Evolutionary conservation across 2,113 vertebrate species (phyloP).

Genomic region (Tichodroma muraria): DNA sequence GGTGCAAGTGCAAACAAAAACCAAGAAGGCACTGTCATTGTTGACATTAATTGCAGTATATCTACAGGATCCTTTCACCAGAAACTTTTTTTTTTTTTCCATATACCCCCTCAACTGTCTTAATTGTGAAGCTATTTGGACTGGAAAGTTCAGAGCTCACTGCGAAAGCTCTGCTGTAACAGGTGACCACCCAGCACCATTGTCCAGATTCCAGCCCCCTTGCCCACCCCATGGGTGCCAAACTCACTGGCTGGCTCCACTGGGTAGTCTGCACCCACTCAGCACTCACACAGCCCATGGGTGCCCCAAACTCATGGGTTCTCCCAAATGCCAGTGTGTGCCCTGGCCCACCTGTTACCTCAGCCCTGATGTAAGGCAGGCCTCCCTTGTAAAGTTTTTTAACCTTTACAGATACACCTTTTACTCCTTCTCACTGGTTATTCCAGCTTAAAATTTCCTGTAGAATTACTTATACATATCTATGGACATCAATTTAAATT

Average conservation of each 20-base stretch:
- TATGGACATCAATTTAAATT: neutral
- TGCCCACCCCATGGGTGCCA: fast-evolving
- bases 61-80: neutral
- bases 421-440: neutral
- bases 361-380: neutral
- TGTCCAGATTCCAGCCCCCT: fast-evolving
- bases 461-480: neutral
- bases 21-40: neutral
- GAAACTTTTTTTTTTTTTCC: fast-evolving
- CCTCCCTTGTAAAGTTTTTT: neutral
- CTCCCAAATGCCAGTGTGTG: fast-evolving
- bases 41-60: neutral
- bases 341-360: fast-evolving
- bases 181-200: fast-evolving
- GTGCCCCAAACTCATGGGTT: neutral
- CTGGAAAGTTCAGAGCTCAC: neutral
- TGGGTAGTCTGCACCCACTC: neutral
- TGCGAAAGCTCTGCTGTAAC: neutral
- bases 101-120: neutral
- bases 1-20: neutral
- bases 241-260: fast-evolving
- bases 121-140: neutral
- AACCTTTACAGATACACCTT: neutral
- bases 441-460: neutral
- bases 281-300: neutral